These are phyloP conservation scores for Dicranocentrus wangi DNA, from an alignment of 2,888 invertebrate species.

Conservation along the genomic window DNA sequence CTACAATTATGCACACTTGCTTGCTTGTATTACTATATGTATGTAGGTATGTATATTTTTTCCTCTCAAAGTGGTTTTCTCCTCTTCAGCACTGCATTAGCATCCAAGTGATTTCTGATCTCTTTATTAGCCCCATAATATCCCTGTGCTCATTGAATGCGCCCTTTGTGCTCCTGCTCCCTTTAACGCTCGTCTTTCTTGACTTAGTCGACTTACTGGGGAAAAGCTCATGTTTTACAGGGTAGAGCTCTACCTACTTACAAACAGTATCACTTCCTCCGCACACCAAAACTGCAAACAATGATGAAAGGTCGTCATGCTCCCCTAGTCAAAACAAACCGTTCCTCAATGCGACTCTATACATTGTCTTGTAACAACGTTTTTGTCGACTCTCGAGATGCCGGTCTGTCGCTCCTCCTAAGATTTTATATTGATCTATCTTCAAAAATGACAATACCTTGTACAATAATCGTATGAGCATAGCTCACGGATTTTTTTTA, in stretches of 20 bases:
- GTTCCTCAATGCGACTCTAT: constrained; percentile 55
- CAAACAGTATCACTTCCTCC: constrained; percentile 23
- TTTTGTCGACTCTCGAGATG: constrained; percentile 45
- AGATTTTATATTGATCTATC: constrained; percentile 14
- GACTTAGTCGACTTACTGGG: no score
- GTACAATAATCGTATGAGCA: no score
- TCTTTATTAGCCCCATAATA: constrained; percentile 37
- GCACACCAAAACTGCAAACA: constrained; percentile 52
- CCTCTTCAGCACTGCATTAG: constrained; percentile 57
- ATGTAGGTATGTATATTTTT: not conserved
- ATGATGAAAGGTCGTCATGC: constrained; percentile 69
- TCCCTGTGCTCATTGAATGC: not conserved
- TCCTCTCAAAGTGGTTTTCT: constrained; percentile 54
- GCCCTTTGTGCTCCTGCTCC: not conserved
- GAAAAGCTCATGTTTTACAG: no score
- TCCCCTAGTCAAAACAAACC: constrained; percentile 71
- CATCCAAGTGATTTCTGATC: constrained; percentile 55
- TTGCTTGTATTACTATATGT: not conserved
- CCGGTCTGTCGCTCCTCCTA: constrained; percentile 57
- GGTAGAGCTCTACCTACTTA: constrained; percentile 48
- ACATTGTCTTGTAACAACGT: constrained; percentile 32
- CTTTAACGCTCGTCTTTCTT: no score
- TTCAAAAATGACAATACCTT: constrained; percentile 27
- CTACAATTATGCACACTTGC: constrained; percentile 50
- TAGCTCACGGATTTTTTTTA: constrained; percentile 45